phyloP scores from a whole-genome alignment of 2,113 vertebrate genomes.

The Mixornis gularis region DNA sequence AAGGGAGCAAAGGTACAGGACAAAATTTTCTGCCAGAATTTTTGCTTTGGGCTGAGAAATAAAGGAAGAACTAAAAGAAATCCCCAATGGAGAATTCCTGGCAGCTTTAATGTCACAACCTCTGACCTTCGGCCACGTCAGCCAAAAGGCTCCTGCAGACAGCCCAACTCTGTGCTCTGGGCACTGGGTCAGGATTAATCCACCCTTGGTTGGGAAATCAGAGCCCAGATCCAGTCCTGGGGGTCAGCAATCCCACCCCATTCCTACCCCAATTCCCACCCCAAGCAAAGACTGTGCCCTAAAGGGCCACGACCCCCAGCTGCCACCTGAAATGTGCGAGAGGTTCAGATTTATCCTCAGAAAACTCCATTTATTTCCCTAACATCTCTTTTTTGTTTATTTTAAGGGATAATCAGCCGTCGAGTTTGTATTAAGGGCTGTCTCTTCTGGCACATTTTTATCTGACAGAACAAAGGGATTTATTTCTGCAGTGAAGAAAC shows the following conservation, averaged over 20 bases:
- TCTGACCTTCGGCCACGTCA: background rate
- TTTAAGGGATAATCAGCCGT: background rate
- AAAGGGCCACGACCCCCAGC: background rate
- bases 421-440: background rate
- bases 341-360: background rate
- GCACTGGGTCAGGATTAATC: background rate
- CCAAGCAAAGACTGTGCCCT: background rate
- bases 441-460: conserved; percentile 6
- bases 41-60: background rate
- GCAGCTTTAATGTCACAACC: background rate
- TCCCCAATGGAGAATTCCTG: background rate
- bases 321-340: background rate
- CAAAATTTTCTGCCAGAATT: background rate
- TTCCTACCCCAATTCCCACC: background rate
- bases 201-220: background rate
- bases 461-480: conserved; percentile 45
- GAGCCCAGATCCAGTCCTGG: background rate
- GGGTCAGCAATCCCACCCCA: background rate
- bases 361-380: background rate
- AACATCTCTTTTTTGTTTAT: background rate
- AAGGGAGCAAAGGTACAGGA: background rate
- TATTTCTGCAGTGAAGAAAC: conserved; percentile 16
- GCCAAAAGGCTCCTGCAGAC: background rate
- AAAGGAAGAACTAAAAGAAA: background rate
- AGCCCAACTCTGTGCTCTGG: background rate